Percentiles rank a stretch among this genome's conserved stretches.
These are phyloP conservation scores for Pollicipes pollicipes DNA, from an alignment of 1,140 invertebrate genomes.

Conservation along the genomic window DNA sequence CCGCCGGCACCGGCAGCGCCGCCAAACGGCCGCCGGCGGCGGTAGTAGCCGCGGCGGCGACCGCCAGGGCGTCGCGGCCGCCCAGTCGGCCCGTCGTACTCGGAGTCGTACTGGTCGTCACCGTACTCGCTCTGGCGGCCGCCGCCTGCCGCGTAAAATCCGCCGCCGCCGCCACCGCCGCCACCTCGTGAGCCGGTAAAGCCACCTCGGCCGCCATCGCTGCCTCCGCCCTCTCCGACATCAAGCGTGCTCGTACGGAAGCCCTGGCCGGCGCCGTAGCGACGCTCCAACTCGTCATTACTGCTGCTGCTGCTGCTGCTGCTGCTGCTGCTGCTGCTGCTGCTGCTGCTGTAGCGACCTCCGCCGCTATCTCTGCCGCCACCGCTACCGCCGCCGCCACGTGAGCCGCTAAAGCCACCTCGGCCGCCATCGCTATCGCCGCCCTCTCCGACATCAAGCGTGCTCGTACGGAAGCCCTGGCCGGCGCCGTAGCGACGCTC, in stretches of 20 bases:
- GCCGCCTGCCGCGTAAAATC: no score
- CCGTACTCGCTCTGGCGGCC: no score
- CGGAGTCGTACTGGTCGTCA: constrained; percentile 9
- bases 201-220: background rate
- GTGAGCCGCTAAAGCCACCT: background rate
- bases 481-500: background rate
- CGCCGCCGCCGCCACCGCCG: no score
- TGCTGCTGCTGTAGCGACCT: no score
- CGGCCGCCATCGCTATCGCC: background rate
- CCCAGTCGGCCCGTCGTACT: constrained; percentile 4
- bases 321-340: no score
- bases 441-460: background rate
- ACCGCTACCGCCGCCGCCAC: background rate
- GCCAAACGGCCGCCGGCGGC: constrained; percentile 46
- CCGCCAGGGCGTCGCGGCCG: constrained; percentile 14
- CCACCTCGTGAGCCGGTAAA: background rate
- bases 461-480: background rate
- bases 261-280: background rate
- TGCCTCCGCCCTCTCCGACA: background rate
- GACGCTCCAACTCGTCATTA: background rate
- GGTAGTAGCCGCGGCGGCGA: constrained; percentile 52
- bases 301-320: no score
- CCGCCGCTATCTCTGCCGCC: no score
- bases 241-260: background rate
- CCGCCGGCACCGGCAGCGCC: constrained; percentile 6